Percentiles rank a stretch among this genome's conserved stretches.
These are phyloP conservation scores for Hyppa rectilinea DNA, from an alignment of 2,888 invertebrate species.

Conservation along the genomic window DNA sequence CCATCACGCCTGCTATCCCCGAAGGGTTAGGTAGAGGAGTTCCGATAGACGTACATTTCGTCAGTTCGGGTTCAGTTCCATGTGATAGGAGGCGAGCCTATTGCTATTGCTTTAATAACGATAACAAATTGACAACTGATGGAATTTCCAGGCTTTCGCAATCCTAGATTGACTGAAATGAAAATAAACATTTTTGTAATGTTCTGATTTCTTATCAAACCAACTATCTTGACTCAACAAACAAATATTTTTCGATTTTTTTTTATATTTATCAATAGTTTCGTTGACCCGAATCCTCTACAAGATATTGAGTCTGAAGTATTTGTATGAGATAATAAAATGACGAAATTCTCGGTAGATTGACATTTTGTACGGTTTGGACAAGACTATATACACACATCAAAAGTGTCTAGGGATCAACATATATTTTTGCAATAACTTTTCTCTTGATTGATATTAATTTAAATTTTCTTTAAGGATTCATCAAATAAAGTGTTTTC, in stretches of 20 bases:
- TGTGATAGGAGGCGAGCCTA: too few species aligned
- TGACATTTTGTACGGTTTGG: conserved; percentile 34
- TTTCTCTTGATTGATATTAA: too few species aligned
- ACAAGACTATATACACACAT: too few species aligned
- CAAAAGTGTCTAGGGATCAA: too few species aligned
- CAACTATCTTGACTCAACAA: conserved; percentile 6
- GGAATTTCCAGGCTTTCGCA: background rate
- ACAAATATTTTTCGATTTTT: conserved; percentile 10
- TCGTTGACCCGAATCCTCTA: conserved; percentile 32
- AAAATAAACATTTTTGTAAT: background rate
- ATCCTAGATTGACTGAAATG: background rate
- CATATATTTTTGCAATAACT: too few species aligned
- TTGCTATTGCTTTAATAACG: too few species aligned
- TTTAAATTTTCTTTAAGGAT: too few species aligned
- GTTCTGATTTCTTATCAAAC: conserved; percentile 11
- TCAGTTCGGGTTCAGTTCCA: too few species aligned
- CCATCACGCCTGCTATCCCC: too few species aligned
- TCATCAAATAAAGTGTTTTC: too few species aligned
- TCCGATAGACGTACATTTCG: too few species aligned
- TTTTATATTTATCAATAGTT: conserved; percentile 16
- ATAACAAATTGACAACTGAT: background rate
- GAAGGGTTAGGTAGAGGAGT: too few species aligned
- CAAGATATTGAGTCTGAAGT: conserved; percentile 6
- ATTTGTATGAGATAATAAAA: background rate
- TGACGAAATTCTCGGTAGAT: conserved; percentile 20